Base-by-base conservation (phyloP, 2,888 invertebrate genomes). In the Acanthococcus lagerstroemiae region DNA sequence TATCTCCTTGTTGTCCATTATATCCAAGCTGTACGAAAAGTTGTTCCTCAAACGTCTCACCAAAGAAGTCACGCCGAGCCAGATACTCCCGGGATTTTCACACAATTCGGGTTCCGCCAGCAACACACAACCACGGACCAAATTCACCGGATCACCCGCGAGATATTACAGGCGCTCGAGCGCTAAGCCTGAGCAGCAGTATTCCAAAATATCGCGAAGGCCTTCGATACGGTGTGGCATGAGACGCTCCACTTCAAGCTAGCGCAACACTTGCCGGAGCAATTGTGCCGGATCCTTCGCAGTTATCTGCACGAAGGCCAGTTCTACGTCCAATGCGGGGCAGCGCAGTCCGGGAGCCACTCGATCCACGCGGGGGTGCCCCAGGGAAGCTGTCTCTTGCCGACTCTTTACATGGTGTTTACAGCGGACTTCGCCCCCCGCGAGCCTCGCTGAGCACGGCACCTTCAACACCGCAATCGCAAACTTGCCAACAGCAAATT, bases 21-120 rank as follows among this genome's bases (percentile, higher is more conserved):
- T 65, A 7, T 37, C 63, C 0, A 68, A 68, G 24, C 22, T 65
- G 5, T 55, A 65, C 17, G 67, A 67, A 52, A 67, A 68, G 52
- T 25, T 68, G 5, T 15, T 67, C 2, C 27, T 68, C 0, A 46
- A 44, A 21, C 48, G 65, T 63, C 17, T 68, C 12, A 24, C 25
- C 15, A 65, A 57, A 17, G 46, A 48, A 5, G n/a, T 66, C 17
- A 26, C 17, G 12, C 15, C 50, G n/a, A 1, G 52, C 4, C 22
- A 58, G 21, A 60, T 66, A 21, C 25, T 52, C 5, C 54, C 55
- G 0, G 46, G 48, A n/a, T n/a, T n/a, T n/a, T n/a, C 4, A 15
- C 19, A 4, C 46, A 61, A 22, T 61, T 63, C 15, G 55, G 55
- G 9, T 61, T 61, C n/a, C n/a, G 46, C 25, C 7, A 26, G 2